Conservation (phyloP, 2,797 vertebrate species). For the Hipposideros larvatus region DNA sequence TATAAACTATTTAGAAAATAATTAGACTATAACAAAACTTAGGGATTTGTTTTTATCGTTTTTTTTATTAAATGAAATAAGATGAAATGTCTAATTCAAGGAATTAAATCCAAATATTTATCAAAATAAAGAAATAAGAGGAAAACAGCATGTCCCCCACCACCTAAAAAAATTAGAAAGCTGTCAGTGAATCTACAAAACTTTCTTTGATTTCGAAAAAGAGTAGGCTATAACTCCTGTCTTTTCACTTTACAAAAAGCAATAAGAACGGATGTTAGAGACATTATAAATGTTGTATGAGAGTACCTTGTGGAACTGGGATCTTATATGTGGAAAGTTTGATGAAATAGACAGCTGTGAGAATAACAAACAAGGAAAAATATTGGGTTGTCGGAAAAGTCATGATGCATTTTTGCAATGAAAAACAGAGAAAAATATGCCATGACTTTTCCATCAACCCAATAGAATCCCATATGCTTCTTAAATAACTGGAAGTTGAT, state of each 20-base stretch:
- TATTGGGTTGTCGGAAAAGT: too few relatives aligned
- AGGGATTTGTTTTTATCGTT: constrained; percentile 1
- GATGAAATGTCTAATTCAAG: not conserved
- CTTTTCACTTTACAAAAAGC: constrained; percentile 37
- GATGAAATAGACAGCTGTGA: not conserved
- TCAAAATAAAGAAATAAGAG: not conserved
- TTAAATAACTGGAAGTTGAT: not conserved
- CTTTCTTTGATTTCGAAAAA: constrained; percentile 11
- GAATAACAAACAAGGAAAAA: constrained; percentile 14
- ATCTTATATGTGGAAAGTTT: constrained; percentile 35
- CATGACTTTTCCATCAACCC: too few relatives aligned
- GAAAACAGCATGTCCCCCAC: not conserved
- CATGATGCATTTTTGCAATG: too few relatives aligned
- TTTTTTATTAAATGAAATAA: constrained; percentile 2
- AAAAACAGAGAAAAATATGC: too few relatives aligned
- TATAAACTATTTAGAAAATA: constrained; percentile 16
- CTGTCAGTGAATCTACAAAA: not conserved
- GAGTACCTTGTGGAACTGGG: not conserved
- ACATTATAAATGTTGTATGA: constrained; percentile 22
- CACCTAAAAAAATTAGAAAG: not conserved
- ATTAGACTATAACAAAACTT: not conserved
- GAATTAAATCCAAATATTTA: constrained; percentile 22
- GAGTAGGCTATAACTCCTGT: not conserved
- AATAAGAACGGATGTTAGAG: not conserved
- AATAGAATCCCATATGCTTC: not conserved